phyloP scores from a whole-genome alignment of 2,797 vertebrate species.

The Helicolenus hilgendorfi region DNA sequence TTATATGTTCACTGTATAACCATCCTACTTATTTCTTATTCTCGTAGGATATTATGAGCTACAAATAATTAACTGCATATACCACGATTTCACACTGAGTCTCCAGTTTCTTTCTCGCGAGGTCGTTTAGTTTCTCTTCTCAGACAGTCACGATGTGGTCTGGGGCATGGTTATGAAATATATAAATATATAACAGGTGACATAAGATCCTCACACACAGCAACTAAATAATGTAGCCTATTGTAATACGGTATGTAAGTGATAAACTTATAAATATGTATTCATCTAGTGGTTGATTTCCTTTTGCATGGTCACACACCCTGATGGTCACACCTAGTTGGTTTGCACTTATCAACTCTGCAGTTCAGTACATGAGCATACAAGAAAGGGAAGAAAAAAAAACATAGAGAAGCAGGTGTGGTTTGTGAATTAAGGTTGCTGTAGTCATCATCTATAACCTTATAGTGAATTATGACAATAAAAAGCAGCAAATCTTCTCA shows the following conservation, averaged over 20 bases:
- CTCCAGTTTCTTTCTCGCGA: background rate
- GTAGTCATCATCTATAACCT: background rate
- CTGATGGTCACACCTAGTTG: conserved; percentile 11
- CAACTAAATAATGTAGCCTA: background rate
- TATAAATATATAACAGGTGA: background rate
- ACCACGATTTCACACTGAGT: background rate
- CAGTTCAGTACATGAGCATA: background rate
- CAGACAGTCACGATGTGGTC: background rate
- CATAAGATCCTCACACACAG: background rate
- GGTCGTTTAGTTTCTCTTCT: conserved; percentile 3
- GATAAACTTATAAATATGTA: background rate
- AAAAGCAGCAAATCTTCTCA: background rate
- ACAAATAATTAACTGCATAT: background rate
- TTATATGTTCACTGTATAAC: background rate
- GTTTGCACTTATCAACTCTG: background rate
- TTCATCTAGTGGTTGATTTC: background rate
- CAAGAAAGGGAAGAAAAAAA: background rate
- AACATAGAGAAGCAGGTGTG: conserved; percentile 6
- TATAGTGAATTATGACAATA: background rate
- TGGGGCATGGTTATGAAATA: background rate
- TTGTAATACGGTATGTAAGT: background rate
- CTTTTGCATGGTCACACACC: background rate
- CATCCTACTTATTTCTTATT: background rate
- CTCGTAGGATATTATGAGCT: background rate
- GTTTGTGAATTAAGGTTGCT: background rate